These are phyloP conservation scores for Desoria tigrina DNA, from an alignment of 2,888 invertebrate genomes.

Conservation along the genomic window DNA sequence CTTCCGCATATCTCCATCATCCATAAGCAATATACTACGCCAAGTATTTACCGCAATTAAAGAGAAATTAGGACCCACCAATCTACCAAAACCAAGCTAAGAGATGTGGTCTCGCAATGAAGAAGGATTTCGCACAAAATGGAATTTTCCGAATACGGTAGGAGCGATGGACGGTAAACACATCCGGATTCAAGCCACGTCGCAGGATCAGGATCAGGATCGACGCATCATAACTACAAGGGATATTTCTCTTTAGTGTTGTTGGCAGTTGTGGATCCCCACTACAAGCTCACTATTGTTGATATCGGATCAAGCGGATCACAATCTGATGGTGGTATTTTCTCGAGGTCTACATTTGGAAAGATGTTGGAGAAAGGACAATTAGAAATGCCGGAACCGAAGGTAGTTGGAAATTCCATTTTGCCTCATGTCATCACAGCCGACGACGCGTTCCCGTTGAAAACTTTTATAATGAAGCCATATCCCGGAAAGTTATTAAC, in stretches of 20 bases:
- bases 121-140: slow-evolving; percentile 7
- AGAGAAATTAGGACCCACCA: not conserved
- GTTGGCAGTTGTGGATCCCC: slow-evolving; percentile 19
- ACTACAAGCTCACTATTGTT: slow-evolving; percentile 29
- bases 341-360: slow-evolving; percentile 20
- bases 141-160: slow-evolving; percentile 32
- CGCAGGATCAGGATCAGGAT: slow-evolving; percentile 18
- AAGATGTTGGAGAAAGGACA: not conserved
- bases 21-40: slow-evolving; percentile 10
- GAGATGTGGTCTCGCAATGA: slow-evolving; percentile 11
- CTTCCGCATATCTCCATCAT: slow-evolving; percentile 21
- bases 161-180: slow-evolving; percentile 39
- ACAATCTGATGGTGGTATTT: slow-evolving; percentile 32
- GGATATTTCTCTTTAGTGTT: slow-evolving; percentile 27
- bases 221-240: slow-evolving; percentile 33
- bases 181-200: slow-evolving; percentile 13
- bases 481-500: slow-evolving; percentile 14
- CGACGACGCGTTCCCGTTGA: slow-evolving; percentile 31
- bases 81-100: slow-evolving; percentile 13
- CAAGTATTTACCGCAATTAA: slow-evolving; percentile 11
- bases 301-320: slow-evolving; percentile 34
- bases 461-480: slow-evolving; percentile 21
- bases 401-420: not conserved
- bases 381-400: not conserved
- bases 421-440: slow-evolving; percentile 11